phyloP scores from a whole-genome alignment of 2,888 invertebrate genomes.

The Hydrotaea cyrtoneurina region DNA sequence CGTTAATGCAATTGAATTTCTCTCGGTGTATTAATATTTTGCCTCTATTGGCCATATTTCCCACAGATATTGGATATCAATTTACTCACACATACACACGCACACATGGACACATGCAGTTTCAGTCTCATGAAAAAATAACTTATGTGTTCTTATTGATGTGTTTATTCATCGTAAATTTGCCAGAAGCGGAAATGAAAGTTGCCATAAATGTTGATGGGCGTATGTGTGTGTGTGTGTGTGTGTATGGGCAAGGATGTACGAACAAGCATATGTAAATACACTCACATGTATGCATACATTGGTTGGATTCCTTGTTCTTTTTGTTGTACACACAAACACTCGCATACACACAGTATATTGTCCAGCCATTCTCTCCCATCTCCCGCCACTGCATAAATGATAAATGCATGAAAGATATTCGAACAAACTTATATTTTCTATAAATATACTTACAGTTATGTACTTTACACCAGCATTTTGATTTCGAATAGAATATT shows the following conservation, averaged over 20 bases:
- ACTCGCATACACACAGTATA: too few relatives aligned
- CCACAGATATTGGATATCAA: conserved; percentile 22
- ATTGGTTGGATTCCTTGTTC: too few relatives aligned
- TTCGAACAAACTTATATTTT: background rate
- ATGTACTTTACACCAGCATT: too few relatives aligned
- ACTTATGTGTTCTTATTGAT: background rate
- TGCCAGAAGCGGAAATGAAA: conserved; percentile 17
- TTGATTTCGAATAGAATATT: background rate
- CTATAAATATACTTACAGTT: background rate
- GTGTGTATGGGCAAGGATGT: background rate
- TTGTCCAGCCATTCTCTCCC: background rate
- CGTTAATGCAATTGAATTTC: background rate
- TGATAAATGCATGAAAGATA: background rate
- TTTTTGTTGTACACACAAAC: too few relatives aligned
- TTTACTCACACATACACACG: background rate
- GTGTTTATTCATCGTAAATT: conserved; percentile 10
- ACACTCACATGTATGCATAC: background rate
- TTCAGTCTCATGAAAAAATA: background rate
- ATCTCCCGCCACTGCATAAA: background rate
- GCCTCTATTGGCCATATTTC: conserved; percentile 1
- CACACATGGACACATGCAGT: background rate
- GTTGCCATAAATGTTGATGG: background rate
- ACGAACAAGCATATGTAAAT: background rate
- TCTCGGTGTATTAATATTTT: conserved; percentile 14
- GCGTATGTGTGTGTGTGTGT: background rate